A percentile compares a stretch with the other conserved stretches of the same genome.
Conservation (phyloP, 2,113 vertebrate species). For the Crotalus helleri region DNA sequence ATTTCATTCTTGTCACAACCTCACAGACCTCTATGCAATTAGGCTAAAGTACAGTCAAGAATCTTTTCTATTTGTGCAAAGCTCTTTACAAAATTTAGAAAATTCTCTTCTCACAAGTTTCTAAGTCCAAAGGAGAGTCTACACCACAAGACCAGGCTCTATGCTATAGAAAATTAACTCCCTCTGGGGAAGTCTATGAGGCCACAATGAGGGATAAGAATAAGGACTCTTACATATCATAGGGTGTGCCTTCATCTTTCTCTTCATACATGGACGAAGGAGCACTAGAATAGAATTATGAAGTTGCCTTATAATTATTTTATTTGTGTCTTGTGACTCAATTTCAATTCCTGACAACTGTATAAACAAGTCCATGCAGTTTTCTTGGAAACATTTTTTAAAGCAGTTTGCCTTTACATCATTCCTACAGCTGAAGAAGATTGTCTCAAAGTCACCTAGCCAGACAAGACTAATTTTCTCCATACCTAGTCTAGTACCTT, state of each 20-base stretch:
- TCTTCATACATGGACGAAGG: not conserved
- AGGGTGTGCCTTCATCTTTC: not conserved
- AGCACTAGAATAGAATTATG: not conserved
- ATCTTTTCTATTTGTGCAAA: not conserved
- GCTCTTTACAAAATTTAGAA: not conserved
- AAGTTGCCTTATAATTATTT: not conserved
- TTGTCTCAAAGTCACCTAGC: not conserved
- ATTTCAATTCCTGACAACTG: not conserved
- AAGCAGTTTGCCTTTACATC: not conserved
- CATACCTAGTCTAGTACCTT: not conserved
- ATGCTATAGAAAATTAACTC: not conserved
- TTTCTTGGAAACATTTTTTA: not conserved
- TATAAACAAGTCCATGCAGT: not conserved
- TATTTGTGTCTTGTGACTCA: not conserved
- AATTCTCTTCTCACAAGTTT: not conserved
- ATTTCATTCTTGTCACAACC: not conserved
- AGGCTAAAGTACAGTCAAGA: not conserved
- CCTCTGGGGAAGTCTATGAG: not conserved
- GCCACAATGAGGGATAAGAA: not conserved
- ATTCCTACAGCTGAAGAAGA: not conserved
- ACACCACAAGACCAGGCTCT: not conserved
- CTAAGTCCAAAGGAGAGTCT: not conserved
- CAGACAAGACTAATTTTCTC: not conserved
- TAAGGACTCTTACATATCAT: not conserved
- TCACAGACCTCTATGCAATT: not conserved